phyloP scores from a whole-genome alignment of 92 coral and sea anemone species.

The Phenganax stokvisi region DNA sequence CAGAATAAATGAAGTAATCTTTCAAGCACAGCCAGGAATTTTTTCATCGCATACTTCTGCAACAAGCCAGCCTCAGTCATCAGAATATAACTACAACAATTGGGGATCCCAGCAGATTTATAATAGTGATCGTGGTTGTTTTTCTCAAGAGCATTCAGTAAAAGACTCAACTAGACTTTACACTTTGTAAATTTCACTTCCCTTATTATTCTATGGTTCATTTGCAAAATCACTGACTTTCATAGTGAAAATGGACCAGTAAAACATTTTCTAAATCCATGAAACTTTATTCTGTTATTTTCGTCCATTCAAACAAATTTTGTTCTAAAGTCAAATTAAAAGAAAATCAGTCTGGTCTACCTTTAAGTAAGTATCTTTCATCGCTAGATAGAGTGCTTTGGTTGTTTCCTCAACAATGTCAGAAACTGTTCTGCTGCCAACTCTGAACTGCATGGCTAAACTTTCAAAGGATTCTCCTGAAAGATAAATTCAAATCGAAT shows the following conservation, averaged over 20 bases:
- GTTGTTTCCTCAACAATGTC: constrained; percentile 6
- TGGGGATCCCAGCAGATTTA: too few species aligned
- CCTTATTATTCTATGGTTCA: too few species aligned
- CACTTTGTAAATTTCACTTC: too few species aligned
- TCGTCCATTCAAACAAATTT: too few species aligned
- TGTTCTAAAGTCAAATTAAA: too few species aligned
- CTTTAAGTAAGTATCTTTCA: background rate
- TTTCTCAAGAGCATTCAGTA: background rate
- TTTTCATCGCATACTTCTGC: background rate
- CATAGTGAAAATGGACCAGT: too few species aligned
- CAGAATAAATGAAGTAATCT: constrained; percentile 21
- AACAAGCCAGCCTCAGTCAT: background rate
- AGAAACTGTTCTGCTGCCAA: constrained; percentile 10
- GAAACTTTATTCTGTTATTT: too few species aligned
- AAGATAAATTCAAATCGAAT: background rate
- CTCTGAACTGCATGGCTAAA: constrained; percentile 1
- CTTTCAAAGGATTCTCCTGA: constrained; percentile 24
- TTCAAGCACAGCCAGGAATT: constrained; percentile 6
- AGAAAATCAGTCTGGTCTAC: background rate
- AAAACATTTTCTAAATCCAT: too few species aligned
- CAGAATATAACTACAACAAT: background rate
- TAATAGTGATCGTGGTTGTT: background rate
- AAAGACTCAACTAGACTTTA: too few species aligned
- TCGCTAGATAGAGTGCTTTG: background rate
- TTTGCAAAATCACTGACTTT: too few species aligned